phyloP scores from a whole-genome alignment of 2,797 vertebrate genomes.

The Helostoma temminkii region DNA sequence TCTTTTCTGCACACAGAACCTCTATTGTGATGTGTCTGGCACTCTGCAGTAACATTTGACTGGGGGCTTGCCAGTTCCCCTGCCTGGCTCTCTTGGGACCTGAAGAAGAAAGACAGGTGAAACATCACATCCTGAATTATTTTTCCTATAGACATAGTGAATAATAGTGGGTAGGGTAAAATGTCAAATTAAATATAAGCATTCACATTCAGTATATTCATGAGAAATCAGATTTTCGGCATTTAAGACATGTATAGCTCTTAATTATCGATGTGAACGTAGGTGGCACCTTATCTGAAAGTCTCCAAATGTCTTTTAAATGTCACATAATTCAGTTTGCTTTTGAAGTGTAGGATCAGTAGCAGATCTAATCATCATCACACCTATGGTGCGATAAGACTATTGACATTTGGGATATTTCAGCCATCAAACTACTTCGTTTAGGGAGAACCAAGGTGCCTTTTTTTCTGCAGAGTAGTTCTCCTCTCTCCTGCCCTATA shows the following conservation, averaged over 20 bases:
- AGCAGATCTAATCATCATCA: constrained; percentile 40
- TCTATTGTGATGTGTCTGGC: constrained; percentile 74
- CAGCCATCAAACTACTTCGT: constrained; percentile 47
- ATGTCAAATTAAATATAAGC: constrained; percentile 27
- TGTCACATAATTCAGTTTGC: constrained; percentile 55
- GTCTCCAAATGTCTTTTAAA: constrained; percentile 67
- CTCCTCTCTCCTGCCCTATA: constrained; percentile 30
- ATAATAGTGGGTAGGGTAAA: constrained; percentile 13
- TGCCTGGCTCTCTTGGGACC: constrained; percentile 34
- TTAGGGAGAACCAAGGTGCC: constrained; percentile 45
- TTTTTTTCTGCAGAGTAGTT: constrained; percentile 24
- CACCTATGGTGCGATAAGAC: constrained; percentile 39
- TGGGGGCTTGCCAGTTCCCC: constrained; percentile 51
- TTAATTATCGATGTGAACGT: constrained; percentile 48
- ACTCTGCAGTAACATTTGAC: constrained; percentile 66
- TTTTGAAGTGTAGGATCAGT: constrained; percentile 46
- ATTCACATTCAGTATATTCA: constrained; percentile 21
- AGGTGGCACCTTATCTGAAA: constrained; percentile 60
- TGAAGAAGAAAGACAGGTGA: constrained; percentile 62
- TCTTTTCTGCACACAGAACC: constrained; percentile 67
- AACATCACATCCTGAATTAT: constrained; percentile 46
- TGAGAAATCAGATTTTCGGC: constrained; percentile 12
- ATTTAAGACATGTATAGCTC: constrained; percentile 37
- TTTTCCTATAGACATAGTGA: constrained; percentile 6
- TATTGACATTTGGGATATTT: constrained; percentile 71